Evolutionary conservation across 2,888 invertebrate species (phyloP), one percentile per base, ranked within the genome.

Genomic region (Brachycybe producta): DNA sequence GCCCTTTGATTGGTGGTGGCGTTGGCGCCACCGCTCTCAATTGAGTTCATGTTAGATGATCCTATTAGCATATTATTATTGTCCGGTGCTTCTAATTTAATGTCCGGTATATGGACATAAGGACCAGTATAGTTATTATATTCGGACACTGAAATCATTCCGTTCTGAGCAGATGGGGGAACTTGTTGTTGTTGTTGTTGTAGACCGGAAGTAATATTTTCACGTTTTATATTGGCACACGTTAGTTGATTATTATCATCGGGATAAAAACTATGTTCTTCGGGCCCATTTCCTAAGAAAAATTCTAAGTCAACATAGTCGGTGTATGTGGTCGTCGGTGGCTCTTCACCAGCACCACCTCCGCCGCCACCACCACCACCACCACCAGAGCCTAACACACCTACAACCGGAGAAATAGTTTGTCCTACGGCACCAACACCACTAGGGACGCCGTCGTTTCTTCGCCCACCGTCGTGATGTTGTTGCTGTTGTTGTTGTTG

Each of bases 61-160:
- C 19, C 41, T 41, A 24, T 24, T 41, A 41, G 5, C 41, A 41
- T 41, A 17, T 41, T 36, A 21, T 24, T 24, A 24, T 41, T 30
- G n/a, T 5, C 19, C 11, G 39, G 15, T 4, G 30, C 15, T 26
- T 51, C 51, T 13, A 51, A 17, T 38, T 51, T 51, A 28, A 51
- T 51, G 44, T 51, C 51, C 17, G 51, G 51, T 8, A 51, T 45
- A 15, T 51, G 51, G n/a, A 51, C 51, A 24, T 51, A 51, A 27
- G 45, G 45, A 17, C 43, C 51, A 19, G 39, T 28, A 21, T 45
- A 45, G 28, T 17, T 24, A 32, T 19, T 19, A 26, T 51, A 48
- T 28, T 49, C 49, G 34, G 42, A 30, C 34, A 47, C 38, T n/a
- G 45, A 21, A 5, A 45, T 23, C 45, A 45, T 45, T 17, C 30